Evolutionary conservation across 2,888 invertebrate species (phyloP).

Genomic region (Temnothorax ravouxi): DNA sequence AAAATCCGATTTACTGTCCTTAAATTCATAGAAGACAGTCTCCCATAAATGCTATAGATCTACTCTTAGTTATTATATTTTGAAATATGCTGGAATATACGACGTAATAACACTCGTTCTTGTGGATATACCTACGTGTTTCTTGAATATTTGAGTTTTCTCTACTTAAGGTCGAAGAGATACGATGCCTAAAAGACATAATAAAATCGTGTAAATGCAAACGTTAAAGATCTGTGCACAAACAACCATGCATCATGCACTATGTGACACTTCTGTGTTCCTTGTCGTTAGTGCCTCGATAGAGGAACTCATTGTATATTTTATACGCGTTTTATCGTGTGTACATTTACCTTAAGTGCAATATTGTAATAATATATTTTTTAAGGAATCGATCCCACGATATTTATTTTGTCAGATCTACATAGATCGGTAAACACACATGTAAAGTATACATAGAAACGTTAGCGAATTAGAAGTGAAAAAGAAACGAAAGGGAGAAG

Average conservation of each 20-base stretch:
- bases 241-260: constrained; percentile 70
- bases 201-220: constrained; percentile 63
- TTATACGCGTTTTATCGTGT: constrained; percentile 77
- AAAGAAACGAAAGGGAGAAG: not conserved
- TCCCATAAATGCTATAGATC: not conserved
- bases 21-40: not conserved
- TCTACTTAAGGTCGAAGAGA: constrained; percentile 55
- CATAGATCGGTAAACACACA: constrained; percentile 58
- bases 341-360: constrained; percentile 77
- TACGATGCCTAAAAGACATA: constrained; percentile 63
- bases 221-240: constrained; percentile 61
- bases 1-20: not conserved
- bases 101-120: not conserved
- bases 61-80: not conserved
- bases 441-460: constrained; percentile 66
- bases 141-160: constrained; percentile 59
- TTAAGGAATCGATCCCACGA: constrained; percentile 71
- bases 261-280: constrained; percentile 74
- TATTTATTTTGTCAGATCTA: constrained; percentile 75
- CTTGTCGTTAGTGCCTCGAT: constrained; percentile 76
- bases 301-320: constrained; percentile 76
- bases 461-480: constrained; percentile 62
- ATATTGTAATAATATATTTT: constrained; percentile 79
- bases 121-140: constrained; percentile 64
- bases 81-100: not conserved